Evolutionary conservation across 2,888 invertebrate genomes (phyloP).

Genomic region (Tipula helvola): DNA sequence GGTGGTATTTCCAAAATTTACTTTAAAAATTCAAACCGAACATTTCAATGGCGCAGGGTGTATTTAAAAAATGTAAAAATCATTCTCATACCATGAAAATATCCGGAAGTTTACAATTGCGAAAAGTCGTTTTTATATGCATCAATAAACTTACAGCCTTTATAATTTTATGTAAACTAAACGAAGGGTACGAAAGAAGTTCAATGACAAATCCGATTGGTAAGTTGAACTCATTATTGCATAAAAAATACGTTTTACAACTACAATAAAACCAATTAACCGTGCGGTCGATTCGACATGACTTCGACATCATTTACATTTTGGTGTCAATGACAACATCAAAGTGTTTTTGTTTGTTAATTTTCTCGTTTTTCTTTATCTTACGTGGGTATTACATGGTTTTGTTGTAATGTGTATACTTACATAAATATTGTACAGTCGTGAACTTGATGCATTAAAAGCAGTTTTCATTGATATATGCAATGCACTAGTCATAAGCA

Average conservation of each 20-base stretch:
- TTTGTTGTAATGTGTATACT: too few relatives aligned
- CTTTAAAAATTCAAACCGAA: too few relatives aligned
- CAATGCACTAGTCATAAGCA: too few relatives aligned
- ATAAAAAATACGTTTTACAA: neutral
- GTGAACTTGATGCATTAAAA: too few relatives aligned
- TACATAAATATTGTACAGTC: too few relatives aligned
- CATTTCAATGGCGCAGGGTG: too few relatives aligned
- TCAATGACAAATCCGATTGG: neutral
- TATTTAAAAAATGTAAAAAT: neutral
- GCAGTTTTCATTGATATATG: too few relatives aligned
- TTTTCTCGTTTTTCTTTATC: neutral
- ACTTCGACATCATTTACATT: neutral
- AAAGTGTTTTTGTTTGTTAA: neutral
- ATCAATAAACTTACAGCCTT: neutral
- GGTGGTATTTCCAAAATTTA: too few relatives aligned
- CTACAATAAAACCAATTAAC: neutral
- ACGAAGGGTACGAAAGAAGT: neutral
- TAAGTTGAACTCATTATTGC: neutral
- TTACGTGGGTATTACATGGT: too few relatives aligned
- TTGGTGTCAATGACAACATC: neutral
- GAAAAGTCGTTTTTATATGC: neutral
- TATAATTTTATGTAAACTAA: neutral
- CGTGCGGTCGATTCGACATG: neutral
- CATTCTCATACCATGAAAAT: neutral
- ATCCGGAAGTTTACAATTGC: neutral